Evolutionary conservation across 2,797 vertebrate species (phyloP).

Genomic region (Hephaestus fuliginosus): DNA sequence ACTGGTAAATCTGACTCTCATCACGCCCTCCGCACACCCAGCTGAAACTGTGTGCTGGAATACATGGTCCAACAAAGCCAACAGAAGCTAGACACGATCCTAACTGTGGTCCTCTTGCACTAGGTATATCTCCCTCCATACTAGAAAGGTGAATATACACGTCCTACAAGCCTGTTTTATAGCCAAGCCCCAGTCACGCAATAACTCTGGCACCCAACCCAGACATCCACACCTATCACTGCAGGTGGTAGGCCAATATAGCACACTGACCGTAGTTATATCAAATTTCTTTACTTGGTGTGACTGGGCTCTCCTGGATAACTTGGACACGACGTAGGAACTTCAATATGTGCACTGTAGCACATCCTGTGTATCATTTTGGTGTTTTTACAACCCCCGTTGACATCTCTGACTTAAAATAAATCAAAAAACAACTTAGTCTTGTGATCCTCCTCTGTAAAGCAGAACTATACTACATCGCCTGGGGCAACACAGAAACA

Average conservation of each 20-base stretch:
- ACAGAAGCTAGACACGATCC: neutral
- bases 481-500: constrained; percentile 17
- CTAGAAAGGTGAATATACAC: neutral
- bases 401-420: constrained; percentile 11
- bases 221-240: neutral
- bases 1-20: neutral
- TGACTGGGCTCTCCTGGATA: neutral
- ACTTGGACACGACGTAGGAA: too few species aligned
- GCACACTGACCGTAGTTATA: neutral
- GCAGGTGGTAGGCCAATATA: neutral
- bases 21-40: neutral
- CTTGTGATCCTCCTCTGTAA: constrained; percentile 12
- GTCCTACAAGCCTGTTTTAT: neutral
- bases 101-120: too few species aligned
- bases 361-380: neutral
- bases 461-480: constrained; percentile 4
- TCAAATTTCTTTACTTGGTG: neutral
- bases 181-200: neutral
- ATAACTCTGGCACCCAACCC: neutral
- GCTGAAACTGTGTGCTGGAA: neutral
- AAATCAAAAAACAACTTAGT: neutral
- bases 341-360: neutral
- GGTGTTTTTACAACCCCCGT: neutral
- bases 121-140: neutral
- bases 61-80: neutral